Conservation (phyloP, 2,888 invertebrate genomes). For the Aporophyla lueneburgensis region DNA sequence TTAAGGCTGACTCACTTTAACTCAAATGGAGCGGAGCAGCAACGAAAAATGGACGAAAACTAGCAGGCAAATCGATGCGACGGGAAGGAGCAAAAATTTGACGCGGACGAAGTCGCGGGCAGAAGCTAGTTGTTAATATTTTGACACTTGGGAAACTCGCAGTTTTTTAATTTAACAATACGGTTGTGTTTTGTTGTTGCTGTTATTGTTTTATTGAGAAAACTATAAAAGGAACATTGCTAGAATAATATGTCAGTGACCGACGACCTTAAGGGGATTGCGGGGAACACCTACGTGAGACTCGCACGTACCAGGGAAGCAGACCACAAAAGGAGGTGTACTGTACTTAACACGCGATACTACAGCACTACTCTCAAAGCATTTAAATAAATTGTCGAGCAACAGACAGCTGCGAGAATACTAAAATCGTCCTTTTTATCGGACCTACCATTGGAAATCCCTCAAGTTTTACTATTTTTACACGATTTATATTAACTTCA, state of each 20-base stretch:
- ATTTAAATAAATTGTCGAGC: not conserved
- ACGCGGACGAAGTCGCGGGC: too few species aligned
- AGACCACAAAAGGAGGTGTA: not conserved
- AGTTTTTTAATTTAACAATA: not conserved
- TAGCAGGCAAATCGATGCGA: too few species aligned
- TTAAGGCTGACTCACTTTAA: too few species aligned
- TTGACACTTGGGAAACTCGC: not conserved
- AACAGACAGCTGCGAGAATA: not conserved
- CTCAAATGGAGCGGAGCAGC: too few species aligned
- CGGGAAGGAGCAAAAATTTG: too few species aligned
- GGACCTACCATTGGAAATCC: not conserved
- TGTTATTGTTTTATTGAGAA: not conserved
- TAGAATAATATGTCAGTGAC: too few species aligned
- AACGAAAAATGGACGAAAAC: too few species aligned
- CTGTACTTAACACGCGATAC: too few species aligned
- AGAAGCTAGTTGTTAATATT: not conserved
- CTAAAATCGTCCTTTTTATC: not conserved
- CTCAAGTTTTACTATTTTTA: conserved; percentile 11
- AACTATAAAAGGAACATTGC: not conserved
- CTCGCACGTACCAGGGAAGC: not conserved
- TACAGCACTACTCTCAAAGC: not conserved
- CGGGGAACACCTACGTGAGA: not conserved
- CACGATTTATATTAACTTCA: too few species aligned
- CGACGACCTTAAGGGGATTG: too few species aligned
- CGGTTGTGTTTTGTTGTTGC: not conserved